Evolutionary conservation across 1,140 invertebrate species (phyloP).

Genomic region (Bombyx mandarina): DNA sequence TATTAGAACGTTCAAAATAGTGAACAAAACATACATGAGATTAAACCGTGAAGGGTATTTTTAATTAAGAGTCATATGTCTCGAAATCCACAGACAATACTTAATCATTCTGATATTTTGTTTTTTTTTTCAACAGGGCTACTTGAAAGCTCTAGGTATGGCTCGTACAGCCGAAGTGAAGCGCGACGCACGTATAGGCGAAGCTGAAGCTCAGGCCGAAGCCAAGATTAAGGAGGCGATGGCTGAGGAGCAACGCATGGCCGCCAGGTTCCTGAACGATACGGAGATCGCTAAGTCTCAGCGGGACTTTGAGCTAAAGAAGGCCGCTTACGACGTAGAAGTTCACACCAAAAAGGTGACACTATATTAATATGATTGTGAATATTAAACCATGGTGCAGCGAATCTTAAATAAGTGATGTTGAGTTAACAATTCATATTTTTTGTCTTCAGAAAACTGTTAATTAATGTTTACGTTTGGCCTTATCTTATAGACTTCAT

Average conservation of each 20-base stretch:
- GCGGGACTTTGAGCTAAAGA: slow-evolving; percentile 96
- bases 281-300: slow-evolving; percentile 97
- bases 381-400: neutral
- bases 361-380: neutral
- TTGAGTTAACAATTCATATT: too few species aligned
- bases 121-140: slow-evolving; percentile 76
- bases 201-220: slow-evolving; percentile 92
- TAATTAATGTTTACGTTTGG: too few species aligned
- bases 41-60: too few species aligned
- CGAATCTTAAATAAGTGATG: neutral
- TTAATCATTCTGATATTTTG: too few species aligned
- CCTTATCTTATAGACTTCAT: too few species aligned
- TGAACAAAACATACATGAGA: too few species aligned
- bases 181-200: slow-evolving; percentile 94
- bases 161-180: slow-evolving; percentile 97
- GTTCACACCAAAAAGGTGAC: slow-evolving; percentile 90
- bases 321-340: slow-evolving; percentile 97
- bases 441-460: too few species aligned
- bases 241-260: slow-evolving; percentile 97
- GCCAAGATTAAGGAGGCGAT: slow-evolving; percentile 93
- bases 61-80: too few species aligned
- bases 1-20: too few species aligned
- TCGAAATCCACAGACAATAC: too few species aligned
- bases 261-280: slow-evolving; percentile 90
- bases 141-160: slow-evolving; percentile 95